Base-by-base conservation (phyloP, 2,888 invertebrate genomes). In the Arrhopalites spinosus region DNA sequence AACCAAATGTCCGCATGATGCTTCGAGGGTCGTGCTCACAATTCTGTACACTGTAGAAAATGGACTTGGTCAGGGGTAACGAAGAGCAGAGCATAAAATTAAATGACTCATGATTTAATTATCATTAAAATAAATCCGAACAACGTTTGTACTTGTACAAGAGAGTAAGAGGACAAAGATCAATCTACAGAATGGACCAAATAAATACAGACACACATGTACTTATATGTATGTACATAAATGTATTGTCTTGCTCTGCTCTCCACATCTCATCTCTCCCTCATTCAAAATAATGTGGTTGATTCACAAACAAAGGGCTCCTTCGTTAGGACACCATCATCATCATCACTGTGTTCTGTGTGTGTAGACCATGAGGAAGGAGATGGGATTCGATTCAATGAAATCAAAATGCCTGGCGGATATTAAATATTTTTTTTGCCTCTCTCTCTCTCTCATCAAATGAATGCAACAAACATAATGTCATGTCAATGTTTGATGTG, bases 101-200 rank as follows among this genome's bases (percentile, higher is more conserved):
- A 70, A 53, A 70, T 70, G 70, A 70, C 53, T 70, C 56, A 53
- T 70, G 53, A 70, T 53, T 70, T 30, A 15, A 3, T 70, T 56
- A 70, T 70, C 70, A 23, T 56, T n/a, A 13, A 61, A 61, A 61
- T 25, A 11, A 61, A 68, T 13, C 17, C n/a, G 25, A 50, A 68
- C 25, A 47, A 27, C 29, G 20, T 25, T n/a, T n/a, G n/a, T n/a
- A n/a, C n/a, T n/a, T 45, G 47, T 25, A 50, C 25, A 68, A 50
- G 13, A 67, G 45, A 2, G 3, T 20, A 61, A 50, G 2, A 25
- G 23, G 15, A 56, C n/a, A 56, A 56, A 23, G 56, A 56, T n/a
- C 20, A 56, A 56, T 20, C 20, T 20, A 56, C n/a, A 56, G 56
- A 23, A 67, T 20, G 43, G 36, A 67, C 20, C n/a, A 29, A 20